These are phyloP conservation scores for Loriculus beryllinus DNA, from an alignment of 2,797 vertebrate species.

Conservation along the genomic window DNA sequence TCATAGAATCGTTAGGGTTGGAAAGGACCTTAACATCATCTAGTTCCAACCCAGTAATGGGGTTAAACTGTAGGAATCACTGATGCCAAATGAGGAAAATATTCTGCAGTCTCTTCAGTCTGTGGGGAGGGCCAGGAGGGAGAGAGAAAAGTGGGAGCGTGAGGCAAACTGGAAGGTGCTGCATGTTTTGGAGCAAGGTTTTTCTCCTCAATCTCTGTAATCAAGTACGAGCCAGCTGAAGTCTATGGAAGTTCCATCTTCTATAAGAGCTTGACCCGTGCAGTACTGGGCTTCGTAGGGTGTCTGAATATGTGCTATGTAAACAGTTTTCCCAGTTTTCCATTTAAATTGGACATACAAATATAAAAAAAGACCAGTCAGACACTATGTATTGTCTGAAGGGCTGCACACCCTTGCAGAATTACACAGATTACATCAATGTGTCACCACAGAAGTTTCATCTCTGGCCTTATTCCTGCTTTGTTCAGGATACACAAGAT, in stretches of 20 bases:
- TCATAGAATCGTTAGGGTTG: too few species aligned
- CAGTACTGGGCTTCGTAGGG: neutral
- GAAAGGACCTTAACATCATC: too few species aligned
- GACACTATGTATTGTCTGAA: neutral
- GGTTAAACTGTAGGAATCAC: neutral
- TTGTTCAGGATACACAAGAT: neutral
- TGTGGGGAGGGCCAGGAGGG: neutral
- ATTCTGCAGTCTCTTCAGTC: neutral
- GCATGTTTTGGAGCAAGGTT: neutral
- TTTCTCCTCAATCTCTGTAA: neutral
- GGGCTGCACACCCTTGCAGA: neutral
- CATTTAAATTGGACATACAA: neutral
- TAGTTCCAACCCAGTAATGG: neutral
- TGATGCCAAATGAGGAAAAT: neutral
- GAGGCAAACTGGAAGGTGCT: neutral
- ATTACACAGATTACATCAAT: neutral
- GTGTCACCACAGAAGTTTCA: neutral
- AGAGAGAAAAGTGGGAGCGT: neutral
- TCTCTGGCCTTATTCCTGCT: neutral
- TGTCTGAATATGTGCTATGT: rapidly evolving
- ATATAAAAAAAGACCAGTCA: neutral
- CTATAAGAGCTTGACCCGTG: neutral
- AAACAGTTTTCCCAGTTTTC: neutral
- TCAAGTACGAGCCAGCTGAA: neutral
- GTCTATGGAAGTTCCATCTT: neutral